These are phyloP conservation scores for Pungitius pungitius DNA, from an alignment of 2,113 vertebrate genomes.

Conservation along the genomic window DNA sequence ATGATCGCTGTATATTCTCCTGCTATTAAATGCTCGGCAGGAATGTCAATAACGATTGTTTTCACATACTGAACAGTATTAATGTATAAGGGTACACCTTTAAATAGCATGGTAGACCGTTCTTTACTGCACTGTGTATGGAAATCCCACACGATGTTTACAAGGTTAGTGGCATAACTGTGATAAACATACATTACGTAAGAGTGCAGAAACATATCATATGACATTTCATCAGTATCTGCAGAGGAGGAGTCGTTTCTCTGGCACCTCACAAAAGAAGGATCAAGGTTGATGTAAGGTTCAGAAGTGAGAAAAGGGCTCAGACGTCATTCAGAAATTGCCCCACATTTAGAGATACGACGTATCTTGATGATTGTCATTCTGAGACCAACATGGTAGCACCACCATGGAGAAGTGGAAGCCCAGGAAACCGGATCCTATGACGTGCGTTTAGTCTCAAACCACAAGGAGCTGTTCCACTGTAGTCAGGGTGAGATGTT, in stretches of 20 bases:
- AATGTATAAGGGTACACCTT: not conserved
- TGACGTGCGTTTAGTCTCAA: not conserved
- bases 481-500: not conserved
- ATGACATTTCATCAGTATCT: not conserved
- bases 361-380: not conserved
- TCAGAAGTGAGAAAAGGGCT: slow-evolving; percentile 1
- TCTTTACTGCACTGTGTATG: not conserved
- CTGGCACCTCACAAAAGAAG: not conserved
- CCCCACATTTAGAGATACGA: slow-evolving; percentile 18
- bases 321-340: not conserved
- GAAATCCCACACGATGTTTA: not conserved
- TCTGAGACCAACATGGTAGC: not conserved
- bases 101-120: not conserved
- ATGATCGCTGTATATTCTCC: not conserved
- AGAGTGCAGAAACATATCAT: not conserved
- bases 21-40: not conserved
- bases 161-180: not conserved
- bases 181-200: not conserved
- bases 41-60: not conserved
- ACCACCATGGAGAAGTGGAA: not conserved
- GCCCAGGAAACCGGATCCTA: not conserved
- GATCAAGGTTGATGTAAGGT: not conserved
- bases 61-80: not conserved
- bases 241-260: not conserved
- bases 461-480: slow-evolving; percentile 1